phyloP scores from a whole-genome alignment of 2,888 invertebrate species.

The Synanthedon vespiformis region DNA sequence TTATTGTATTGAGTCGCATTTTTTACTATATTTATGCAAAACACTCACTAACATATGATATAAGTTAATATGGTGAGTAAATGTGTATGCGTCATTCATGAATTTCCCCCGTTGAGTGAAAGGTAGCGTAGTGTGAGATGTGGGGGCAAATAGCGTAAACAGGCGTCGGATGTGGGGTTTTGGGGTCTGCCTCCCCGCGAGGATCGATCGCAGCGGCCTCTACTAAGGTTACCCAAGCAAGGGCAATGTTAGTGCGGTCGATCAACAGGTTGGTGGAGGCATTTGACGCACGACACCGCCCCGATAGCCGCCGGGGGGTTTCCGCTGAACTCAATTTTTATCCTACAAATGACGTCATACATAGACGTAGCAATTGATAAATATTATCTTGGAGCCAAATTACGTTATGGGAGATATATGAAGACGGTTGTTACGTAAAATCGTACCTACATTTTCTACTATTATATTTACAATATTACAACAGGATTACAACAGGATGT shows the following conservation, averaged over 20 bases:
- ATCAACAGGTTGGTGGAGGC: constrained; percentile 49
- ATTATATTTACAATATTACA: no score
- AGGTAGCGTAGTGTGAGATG: constrained; percentile 22
- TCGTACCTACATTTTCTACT: no score
- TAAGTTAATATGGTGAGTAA: constrained; percentile 10
- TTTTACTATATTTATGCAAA: background rate
- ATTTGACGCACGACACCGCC: constrained; percentile 34
- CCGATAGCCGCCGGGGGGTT: constrained; percentile 15
- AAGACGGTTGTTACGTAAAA: no score
- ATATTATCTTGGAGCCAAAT: constrained; percentile 1
- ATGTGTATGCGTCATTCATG: constrained; percentile 53
- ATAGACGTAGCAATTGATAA: constrained; percentile 12
- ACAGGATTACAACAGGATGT: no score
- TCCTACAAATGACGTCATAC: constrained; percentile 40
- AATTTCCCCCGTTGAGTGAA: constrained; percentile 31
- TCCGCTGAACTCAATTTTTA: constrained; percentile 29
- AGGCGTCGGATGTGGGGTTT: constrained; percentile 10
- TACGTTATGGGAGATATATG: no score
- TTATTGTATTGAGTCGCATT: no score
- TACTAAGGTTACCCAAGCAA: constrained; percentile 52
- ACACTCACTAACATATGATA: background rate
- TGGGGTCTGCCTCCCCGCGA: constrained; percentile 31
- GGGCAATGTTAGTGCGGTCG: constrained; percentile 39
- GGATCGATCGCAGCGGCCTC: constrained; percentile 27
- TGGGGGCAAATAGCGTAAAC: constrained; percentile 8